Evolutionary conservation across 53 echinoderm and acorn worm genomes (phyloP).

Genomic region (Antedon mediterranea): DNA sequence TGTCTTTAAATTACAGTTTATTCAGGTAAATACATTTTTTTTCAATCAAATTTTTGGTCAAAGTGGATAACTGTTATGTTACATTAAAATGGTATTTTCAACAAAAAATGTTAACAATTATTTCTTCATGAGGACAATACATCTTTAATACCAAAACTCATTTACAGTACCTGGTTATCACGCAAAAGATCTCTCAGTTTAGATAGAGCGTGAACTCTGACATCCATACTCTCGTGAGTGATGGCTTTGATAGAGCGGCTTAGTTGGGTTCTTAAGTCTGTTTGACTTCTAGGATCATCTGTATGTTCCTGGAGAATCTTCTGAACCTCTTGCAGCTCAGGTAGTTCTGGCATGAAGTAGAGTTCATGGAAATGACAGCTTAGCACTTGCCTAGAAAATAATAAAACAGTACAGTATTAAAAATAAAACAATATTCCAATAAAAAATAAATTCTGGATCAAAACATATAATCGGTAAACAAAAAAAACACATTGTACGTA

Average conservation of each 20-base stretch:
- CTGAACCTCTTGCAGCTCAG: constrained; percentile 59
- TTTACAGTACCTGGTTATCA: constrained; percentile 46
- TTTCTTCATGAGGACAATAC: too few species aligned
- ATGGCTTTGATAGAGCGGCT: constrained; percentile 65
- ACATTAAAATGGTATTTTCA: too few species aligned
- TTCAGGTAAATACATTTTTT: too few species aligned
- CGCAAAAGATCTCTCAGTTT: constrained; percentile 74
- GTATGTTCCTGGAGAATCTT: constrained; percentile 58
- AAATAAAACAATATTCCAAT: too few species aligned
- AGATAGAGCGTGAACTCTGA: constrained; percentile 71
- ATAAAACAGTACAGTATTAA: too few species aligned
- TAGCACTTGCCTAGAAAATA: constrained; percentile 39
- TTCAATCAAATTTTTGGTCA: too few species aligned
- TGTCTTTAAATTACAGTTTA: too few species aligned
- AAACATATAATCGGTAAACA: too few species aligned
- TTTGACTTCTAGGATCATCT: constrained; percentile 71
- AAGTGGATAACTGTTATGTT: too few species aligned
- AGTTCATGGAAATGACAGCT: constrained; percentile 72
- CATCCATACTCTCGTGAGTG: constrained; percentile 87
- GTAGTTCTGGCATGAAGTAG: constrained; percentile 85
- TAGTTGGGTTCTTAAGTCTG: constrained; percentile 71
- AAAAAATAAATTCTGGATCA: too few species aligned
- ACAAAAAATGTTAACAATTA: too few species aligned
- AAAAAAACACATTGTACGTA: too few species aligned
- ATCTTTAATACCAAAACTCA: not conserved